These are phyloP conservation scores for Rhagoletis pomonella DNA, from an alignment of 1,140 invertebrate species.

Conservation along the genomic window DNA sequence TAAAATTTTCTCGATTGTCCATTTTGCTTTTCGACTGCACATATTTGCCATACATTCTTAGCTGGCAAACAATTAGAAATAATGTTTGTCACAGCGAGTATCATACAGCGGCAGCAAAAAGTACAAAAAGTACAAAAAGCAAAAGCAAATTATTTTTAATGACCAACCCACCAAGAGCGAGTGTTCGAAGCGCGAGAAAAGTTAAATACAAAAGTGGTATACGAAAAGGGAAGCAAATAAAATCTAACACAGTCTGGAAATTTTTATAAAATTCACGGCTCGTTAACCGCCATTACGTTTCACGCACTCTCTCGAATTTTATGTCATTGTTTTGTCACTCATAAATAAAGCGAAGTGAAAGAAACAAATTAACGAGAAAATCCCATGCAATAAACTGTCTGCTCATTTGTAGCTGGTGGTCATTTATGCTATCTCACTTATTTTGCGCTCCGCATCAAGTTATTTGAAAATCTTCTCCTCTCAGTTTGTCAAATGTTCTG, in stretches of 20 bases:
- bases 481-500: neutral
- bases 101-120: neutral
- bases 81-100: neutral
- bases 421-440: neutral
- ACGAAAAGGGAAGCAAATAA: too few species aligned
- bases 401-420: neutral
- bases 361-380: neutral
- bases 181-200: neutral
- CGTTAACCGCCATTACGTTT: neutral
- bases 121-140: neutral
- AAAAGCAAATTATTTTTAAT: neutral
- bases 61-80: neutral
- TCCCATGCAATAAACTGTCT: neutral
- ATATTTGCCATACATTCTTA: neutral
- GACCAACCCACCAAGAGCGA: neutral
- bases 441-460: neutral
- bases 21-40: neutral
- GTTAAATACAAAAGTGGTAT: too few species aligned
- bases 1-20: neutral
- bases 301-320: neutral
- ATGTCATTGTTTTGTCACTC: too few species aligned
- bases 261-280: conserved; percentile 4
- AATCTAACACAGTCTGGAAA: neutral
- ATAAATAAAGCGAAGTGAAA: neutral
- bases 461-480: neutral